Percentiles rank a stretch among this genome's conserved stretches.
Conservation (phyloP, 2,888 invertebrate species). For the Drosophila paracracens region DNA sequence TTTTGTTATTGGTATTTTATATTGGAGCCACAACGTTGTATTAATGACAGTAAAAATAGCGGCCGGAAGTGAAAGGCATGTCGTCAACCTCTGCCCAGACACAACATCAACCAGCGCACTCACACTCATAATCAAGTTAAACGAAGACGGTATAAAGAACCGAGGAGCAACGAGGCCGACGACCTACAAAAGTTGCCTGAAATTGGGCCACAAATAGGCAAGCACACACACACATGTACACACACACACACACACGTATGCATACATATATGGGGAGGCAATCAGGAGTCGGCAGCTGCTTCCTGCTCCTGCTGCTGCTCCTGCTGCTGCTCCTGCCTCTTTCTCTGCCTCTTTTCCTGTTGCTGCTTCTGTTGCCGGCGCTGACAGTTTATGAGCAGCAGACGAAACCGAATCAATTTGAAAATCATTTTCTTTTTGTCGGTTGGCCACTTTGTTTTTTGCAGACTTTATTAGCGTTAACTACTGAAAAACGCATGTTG, state of each 20-base stretch:
- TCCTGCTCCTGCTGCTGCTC: slow-evolving; percentile 27
- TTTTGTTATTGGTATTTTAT: neutral
- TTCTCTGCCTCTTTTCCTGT: slow-evolving; percentile 1
- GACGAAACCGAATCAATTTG: slow-evolving; percentile 45
- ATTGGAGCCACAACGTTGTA: neutral
- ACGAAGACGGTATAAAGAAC: slow-evolving; percentile 31
- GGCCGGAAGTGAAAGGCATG: slow-evolving; percentile 16
- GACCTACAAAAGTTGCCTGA: slow-evolving; percentile 59
- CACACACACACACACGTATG: neutral
- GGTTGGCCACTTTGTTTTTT: slow-evolving; percentile 20
- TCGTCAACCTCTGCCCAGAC: slow-evolving; percentile 32
- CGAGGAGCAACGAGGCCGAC: slow-evolving; percentile 50
- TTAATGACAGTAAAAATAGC: slow-evolving; percentile 13
- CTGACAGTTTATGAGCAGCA: slow-evolving; percentile 58
- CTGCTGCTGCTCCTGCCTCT: slow-evolving; percentile 1
- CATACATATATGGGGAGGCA: slow-evolving; percentile 1
- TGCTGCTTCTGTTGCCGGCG: slow-evolving; percentile 25
- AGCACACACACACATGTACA: slow-evolving; percentile 17
- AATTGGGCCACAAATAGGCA: slow-evolving; percentile 62
- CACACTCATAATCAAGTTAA: slow-evolving; percentile 13
- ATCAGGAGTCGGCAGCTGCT: slow-evolving; percentile 44
- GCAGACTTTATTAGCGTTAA: slow-evolving; percentile 68
- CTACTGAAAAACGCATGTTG: slow-evolving; percentile 63
- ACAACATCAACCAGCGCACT: slow-evolving; percentile 19
- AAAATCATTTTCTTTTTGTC: slow-evolving; percentile 51